phyloP scores from a whole-genome alignment of 1,140 invertebrate species.

The Drosophila funebris region DNA sequence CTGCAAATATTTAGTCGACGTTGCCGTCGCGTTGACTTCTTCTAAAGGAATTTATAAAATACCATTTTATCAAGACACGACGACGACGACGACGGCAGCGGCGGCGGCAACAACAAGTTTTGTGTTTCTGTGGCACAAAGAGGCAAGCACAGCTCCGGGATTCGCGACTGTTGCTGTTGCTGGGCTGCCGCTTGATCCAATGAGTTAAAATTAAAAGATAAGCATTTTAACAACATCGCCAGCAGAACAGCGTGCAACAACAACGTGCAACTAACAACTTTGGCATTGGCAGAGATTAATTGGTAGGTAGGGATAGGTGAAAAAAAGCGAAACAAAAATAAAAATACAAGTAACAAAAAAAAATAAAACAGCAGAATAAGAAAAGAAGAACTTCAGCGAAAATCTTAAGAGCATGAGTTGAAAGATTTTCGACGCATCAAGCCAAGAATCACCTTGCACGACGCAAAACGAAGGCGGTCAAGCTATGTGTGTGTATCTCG shows the following conservation, averaged over 20 bases:
- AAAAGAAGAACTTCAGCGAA: constrained; percentile 32
- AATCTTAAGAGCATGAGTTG: constrained; percentile 75
- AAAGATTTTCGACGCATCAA: constrained; percentile 77
- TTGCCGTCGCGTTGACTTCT: constrained; percentile 56
- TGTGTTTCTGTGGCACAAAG: constrained; percentile 35
- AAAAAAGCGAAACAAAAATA: constrained; percentile 41
- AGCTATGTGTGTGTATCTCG: constrained; percentile 27
- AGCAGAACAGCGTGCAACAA: constrained; percentile 38
- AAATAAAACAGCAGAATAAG: background rate
- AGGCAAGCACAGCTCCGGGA: constrained; percentile 38
- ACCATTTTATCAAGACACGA: constrained; percentile 82
- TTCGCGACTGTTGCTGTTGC: constrained; percentile 64
- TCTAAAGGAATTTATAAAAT: constrained; percentile 79
- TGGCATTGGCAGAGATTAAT: constrained; percentile 83
- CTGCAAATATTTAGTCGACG: constrained; percentile 47
- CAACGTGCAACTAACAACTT: constrained; percentile 82
- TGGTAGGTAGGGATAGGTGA: constrained; percentile 80
- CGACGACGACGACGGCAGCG: constrained; percentile 33
- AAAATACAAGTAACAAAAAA: no score
- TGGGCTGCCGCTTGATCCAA: constrained; percentile 74
- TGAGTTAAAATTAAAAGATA: constrained; percentile 83
- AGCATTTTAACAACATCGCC: constrained; percentile 78
- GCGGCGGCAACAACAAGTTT: constrained; percentile 64
- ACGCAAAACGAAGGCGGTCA: constrained; percentile 30
- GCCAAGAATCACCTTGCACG: constrained; percentile 74